Conservation (phyloP, 2,797 vertebrate genomes). For the Sebastolobus altivelis region DNA sequence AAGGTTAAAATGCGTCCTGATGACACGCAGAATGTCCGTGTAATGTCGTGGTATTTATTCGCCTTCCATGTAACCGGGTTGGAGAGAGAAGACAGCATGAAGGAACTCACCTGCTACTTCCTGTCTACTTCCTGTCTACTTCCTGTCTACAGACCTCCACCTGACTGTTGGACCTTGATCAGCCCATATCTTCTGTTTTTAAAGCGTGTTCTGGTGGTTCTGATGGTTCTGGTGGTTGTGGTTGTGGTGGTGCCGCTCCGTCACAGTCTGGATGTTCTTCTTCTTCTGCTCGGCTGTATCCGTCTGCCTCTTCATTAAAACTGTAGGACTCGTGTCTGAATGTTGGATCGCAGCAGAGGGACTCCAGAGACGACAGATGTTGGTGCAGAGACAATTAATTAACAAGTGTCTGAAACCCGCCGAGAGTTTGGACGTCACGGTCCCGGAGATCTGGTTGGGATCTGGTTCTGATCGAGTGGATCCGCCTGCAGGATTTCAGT, state of each 20-base stretch:
- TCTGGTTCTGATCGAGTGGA: slow-evolving; percentile 60
- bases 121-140: too few species aligned
- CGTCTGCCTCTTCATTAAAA: slow-evolving; percentile 69
- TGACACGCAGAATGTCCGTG: too few species aligned
- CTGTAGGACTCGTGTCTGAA: slow-evolving; percentile 33
- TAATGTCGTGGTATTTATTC: too few species aligned
- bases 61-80: too few species aligned
- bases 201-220: background rate
- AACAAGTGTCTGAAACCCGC: slow-evolving; percentile 43
- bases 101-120: too few species aligned
- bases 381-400: slow-evolving; percentile 69
- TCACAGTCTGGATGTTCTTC: slow-evolving; percentile 18
- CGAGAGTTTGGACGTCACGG: slow-evolving; percentile 50
- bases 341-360: slow-evolving; percentile 40
- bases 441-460: slow-evolving; percentile 46
- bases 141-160: background rate
- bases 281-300: slow-evolving; percentile 37
- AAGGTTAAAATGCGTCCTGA: too few species aligned
- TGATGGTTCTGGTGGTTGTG: background rate
- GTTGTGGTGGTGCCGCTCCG: slow-evolving; percentile 10
- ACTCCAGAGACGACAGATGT: slow-evolving; percentile 74
- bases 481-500: slow-evolving; percentile 24
- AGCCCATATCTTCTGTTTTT: background rate
- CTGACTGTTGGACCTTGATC: background rate
- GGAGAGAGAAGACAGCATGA: too few species aligned